Base-by-base conservation (phyloP, 2,888 invertebrate genomes). In the Rhingia campestris region DNA sequence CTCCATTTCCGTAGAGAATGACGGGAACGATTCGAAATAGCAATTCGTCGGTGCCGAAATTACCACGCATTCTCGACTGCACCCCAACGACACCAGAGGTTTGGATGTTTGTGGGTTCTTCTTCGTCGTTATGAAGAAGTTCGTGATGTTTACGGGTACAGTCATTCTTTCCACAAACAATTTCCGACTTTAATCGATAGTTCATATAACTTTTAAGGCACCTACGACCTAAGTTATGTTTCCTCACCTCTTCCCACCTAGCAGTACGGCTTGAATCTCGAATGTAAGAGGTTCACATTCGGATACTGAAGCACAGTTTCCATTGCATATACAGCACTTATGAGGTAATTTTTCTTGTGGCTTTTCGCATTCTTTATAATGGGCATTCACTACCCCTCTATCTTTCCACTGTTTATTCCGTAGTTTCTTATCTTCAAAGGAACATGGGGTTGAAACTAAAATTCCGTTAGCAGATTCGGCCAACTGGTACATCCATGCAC, bases 81-180 rank as follows among this genome's bases (percentile, higher is more conserved):
- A 59, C 33, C 2, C n/a, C 43, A 43, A 33, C 43, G 4, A 41
- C 32, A 6, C 41, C n/a, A n/a, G n/a, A 32, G 9, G 22, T 10
- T 70, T 22, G 6, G 37, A 10, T 33, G 14, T 12, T 32, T 6
- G 32, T 4, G 0, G 30, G 0, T 41, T 61, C n/a, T 35, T 3
- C 9, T 32, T 45, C 37, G 2, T 64, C 63, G 4, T 73, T 63
- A 12, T 73, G 51, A 3, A 74, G 49, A 0, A 74, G 58, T 12
- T 39, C 14, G 30, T 75, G 66, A 33, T 75, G 59, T 59, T 43
- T 56, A 4, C 45, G 51, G 9, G 51, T 4, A 14, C 67, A 75
- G 7, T 49, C 41, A 51, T 67, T 32, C 41, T 58, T 53, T 30
- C 75, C 66, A 35, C 75, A 75, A 35, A 49, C 4, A 0, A 56